These are phyloP conservation scores for Canis aureus DNA, from an alignment of 2,113 vertebrate genomes.

Conservation along the genomic window DNA sequence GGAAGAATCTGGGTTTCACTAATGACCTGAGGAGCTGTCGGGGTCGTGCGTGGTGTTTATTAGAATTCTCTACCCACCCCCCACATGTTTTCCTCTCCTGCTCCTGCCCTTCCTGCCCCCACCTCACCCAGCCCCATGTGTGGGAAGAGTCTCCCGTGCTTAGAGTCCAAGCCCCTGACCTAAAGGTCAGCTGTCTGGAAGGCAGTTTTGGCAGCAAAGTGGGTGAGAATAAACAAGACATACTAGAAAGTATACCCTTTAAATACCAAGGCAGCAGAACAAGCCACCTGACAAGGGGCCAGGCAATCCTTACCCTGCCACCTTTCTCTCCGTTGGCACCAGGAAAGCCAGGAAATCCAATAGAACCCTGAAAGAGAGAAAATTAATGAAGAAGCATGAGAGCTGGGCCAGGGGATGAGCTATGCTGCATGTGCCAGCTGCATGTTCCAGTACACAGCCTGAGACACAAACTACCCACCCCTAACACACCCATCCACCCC, in stretches of 20 bases:
- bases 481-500: not conserved
- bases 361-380: constrained; percentile 91
- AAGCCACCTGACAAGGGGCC: rapidly evolving
- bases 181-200: not conserved
- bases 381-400: not conserved
- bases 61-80: not conserved
- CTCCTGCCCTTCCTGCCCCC: rapidly evolving
- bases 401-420: rapidly evolving
- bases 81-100: rapidly evolving
- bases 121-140: rapidly evolving
- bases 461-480: rapidly evolving
- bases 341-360: constrained; percentile 97
- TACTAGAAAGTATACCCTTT: rapidly evolving
- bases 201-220: not conserved
- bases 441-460: rapidly evolving
- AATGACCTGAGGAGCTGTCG: rapidly evolving
- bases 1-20: not conserved
- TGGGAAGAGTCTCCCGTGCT: not conserved
- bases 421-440: rapidly evolving
- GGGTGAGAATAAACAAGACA: rapidly evolving
- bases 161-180: no score
- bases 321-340: constrained; percentile 98
- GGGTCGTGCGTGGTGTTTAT: rapidly evolving
- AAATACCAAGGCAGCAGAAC: rapidly evolving
- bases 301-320: constrained; percentile 90